Evolutionary conservation across 2,113 vertebrate genomes (phyloP).

Genomic region (Marmota flaviventris): DNA sequence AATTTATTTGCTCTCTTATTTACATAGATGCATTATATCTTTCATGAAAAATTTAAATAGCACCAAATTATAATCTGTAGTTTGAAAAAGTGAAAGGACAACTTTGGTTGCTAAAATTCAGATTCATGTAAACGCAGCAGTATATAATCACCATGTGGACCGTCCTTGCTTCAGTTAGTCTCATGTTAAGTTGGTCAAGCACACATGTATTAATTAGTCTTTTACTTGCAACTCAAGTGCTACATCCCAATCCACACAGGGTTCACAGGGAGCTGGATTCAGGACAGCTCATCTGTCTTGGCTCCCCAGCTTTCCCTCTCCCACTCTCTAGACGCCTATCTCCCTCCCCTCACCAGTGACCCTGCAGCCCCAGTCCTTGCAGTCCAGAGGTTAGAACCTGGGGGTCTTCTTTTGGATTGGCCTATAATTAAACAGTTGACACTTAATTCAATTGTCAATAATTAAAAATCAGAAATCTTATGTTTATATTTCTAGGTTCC

Average conservation of each 20-base stretch:
- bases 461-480: slow-evolving; percentile 33
- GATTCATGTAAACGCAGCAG: not conserved
- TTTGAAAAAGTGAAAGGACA: slow-evolving; percentile 56
- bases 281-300: not conserved
- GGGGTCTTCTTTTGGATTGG: not conserved
- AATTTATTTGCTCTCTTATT: slow-evolving; percentile 48
- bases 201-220: not conserved
- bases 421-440: not conserved
- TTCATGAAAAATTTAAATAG: slow-evolving; percentile 47
- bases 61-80: not conserved
- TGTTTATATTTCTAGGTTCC: slow-evolving; percentile 39
- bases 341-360: not conserved
- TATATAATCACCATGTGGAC: not conserved
- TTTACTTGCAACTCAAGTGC: not conserved
- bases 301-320: not conserved
- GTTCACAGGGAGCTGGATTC: not conserved
- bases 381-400: not conserved
- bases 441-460: slow-evolving; percentile 23
- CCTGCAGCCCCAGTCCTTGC: not conserved
- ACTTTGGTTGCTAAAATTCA: not conserved
- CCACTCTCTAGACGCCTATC: not conserved
- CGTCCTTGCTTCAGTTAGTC: not conserved
- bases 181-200: slow-evolving; percentile 37
- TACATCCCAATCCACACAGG: not conserved
- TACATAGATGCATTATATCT: not conserved